Evolutionary conservation across 2,113 vertebrate species (phyloP).

Genomic region (Ahaetulla prasina): DNA sequence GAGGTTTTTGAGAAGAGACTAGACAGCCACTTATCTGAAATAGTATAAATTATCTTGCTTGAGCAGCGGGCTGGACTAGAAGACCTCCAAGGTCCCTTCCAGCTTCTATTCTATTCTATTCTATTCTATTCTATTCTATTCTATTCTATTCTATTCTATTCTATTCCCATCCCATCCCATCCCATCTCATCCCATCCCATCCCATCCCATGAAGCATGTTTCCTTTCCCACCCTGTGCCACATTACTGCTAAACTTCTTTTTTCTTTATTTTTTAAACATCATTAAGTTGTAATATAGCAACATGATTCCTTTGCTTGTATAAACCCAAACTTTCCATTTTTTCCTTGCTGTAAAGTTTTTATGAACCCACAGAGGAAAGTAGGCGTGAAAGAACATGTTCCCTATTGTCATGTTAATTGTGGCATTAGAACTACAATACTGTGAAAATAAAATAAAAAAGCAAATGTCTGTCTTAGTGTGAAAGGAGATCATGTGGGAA

Average conservation of each 20-base stretch:
- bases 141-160: no score
- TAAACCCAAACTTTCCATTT: background rate
- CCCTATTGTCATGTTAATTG: background rate
- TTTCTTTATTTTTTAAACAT: background rate
- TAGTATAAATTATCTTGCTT: no score
- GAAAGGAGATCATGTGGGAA: background rate
- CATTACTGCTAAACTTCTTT: background rate
- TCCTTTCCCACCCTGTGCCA: background rate
- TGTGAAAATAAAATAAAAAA: background rate
- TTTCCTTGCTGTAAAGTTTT: background rate
- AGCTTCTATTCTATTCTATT: background rate
- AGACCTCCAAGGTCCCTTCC: no score
- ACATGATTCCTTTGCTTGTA: background rate
- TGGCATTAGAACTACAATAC: background rate
- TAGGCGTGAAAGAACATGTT: background rate
- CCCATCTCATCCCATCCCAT: background rate
- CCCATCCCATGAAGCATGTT: background rate
- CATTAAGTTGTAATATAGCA: background rate
- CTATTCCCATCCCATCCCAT: fast-evolving
- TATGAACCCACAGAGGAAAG: background rate
- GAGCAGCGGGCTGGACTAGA: no score
- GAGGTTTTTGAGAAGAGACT: no score
- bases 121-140: no score
- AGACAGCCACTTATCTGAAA: no score
- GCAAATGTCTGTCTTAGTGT: background rate